Percentiles rank a stretch among this genome's conserved stretches.
Evolutionary conservation across 2,113 vertebrate genomes (phyloP).

Genomic region (Chaetodon trifascialis): DNA sequence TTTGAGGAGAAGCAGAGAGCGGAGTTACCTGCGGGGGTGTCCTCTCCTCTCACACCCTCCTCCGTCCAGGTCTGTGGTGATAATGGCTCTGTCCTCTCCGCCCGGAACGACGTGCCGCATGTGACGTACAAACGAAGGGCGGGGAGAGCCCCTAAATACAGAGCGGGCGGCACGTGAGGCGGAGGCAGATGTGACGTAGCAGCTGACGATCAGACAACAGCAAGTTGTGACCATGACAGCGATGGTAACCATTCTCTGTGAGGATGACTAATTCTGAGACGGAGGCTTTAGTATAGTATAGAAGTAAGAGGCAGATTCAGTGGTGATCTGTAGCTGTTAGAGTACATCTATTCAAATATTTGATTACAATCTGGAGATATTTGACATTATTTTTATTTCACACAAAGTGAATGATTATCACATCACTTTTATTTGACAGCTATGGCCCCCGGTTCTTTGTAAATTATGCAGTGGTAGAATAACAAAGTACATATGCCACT

Average conservation of each 20-base stretch:
- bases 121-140: slow-evolving; percentile 37
- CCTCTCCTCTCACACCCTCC: slow-evolving; percentile 14
- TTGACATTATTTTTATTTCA: no score
- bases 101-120: slow-evolving; percentile 30
- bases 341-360: no score
- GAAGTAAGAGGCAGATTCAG: no score
- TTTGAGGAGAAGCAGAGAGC: neutral
- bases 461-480: no score
- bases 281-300: no score
- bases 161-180: neutral
- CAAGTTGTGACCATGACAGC: neutral
- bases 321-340: no score
- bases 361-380: neutral
- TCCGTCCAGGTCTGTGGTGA: slow-evolving; percentile 48
- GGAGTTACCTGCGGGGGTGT: slow-evolving; percentile 24
- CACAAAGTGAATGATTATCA: no score
- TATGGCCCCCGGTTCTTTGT: no score
- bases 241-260: neutral
- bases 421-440: no score
- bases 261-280: neutral
- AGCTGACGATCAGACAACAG: neutral
- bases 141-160: slow-evolving; percentile 1
- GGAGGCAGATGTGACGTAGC: slow-evolving; percentile 1
- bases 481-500: no score
- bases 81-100: slow-evolving; percentile 27